Conservation (phyloP, 2,888 invertebrate species). For the Drosophila pegasa region DNA sequence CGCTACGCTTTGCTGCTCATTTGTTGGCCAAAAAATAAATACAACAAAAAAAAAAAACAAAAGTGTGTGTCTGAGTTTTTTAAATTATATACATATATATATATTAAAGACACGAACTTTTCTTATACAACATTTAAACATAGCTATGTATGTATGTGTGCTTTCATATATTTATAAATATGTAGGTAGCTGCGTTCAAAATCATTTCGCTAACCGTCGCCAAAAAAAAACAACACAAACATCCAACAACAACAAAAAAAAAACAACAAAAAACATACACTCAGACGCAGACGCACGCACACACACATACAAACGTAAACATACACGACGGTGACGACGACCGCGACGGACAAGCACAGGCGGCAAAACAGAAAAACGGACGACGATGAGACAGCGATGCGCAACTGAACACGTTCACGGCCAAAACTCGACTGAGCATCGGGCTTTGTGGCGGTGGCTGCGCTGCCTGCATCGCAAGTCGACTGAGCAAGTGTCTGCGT, state of each 20-base stretch:
- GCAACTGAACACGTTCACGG: constrained; percentile 67
- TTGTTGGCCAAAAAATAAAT: constrained; percentile 57
- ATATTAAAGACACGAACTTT: constrained; percentile 48
- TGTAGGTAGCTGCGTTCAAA: constrained; percentile 45
- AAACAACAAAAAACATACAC: constrained; percentile 49
- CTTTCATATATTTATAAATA: constrained; percentile 26
- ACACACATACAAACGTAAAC: constrained; percentile 65
- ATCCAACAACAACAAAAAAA: constrained; percentile 40
- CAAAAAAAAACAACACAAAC: constrained; percentile 48
- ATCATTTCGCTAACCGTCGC: constrained; percentile 57
- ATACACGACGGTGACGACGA: constrained; percentile 19
- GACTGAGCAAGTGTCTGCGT: constrained; percentile 31
- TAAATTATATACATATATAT: constrained; percentile 15
- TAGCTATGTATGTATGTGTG: constrained; percentile 23
- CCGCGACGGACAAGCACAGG: constrained; percentile 34
- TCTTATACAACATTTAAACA: constrained; percentile 42
- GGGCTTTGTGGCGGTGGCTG: constrained; percentile 45
- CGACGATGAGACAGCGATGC: constrained; percentile 31
- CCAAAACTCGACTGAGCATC: constrained; percentile 66
- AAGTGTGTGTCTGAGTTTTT: constrained; percentile 14
- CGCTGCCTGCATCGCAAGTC: constrained; percentile 35
- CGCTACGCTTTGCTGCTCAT: constrained; percentile 66
- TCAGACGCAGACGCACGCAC: constrained; percentile 67
- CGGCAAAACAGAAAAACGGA: constrained; percentile 43
- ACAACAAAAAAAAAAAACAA: constrained; percentile 3